These are phyloP conservation scores for Smittia sp. DNA, from an alignment of 2,888 invertebrate genomes.

Conservation along the genomic window DNA sequence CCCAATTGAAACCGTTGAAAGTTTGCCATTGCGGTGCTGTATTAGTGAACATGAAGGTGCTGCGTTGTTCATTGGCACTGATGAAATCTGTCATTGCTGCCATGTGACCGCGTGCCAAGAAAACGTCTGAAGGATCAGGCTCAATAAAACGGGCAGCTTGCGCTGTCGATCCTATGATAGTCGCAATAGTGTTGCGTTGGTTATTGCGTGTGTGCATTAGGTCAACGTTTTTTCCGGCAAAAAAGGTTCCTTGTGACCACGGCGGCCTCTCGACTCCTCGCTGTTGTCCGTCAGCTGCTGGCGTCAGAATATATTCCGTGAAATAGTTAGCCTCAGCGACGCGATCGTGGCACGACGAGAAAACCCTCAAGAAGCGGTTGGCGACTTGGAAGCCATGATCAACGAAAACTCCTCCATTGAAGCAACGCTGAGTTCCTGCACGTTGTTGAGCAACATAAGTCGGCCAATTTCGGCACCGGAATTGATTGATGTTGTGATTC, in stretches of 20 bases:
- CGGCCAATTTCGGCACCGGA: slow-evolving; percentile 22
- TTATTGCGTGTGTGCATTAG: neutral
- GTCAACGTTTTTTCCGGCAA: slow-evolving; percentile 22
- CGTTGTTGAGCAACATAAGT: neutral
- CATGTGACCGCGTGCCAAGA: slow-evolving; percentile 56
- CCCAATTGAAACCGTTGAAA: slow-evolving; percentile 62
- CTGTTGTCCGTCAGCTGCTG: slow-evolving; percentile 8
- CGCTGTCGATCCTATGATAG: neutral
- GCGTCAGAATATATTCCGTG: neutral
- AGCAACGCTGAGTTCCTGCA: neutral
- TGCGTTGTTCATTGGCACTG: slow-evolving; percentile 55
- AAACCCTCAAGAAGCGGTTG: slow-evolving; percentile 12
- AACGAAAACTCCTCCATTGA: slow-evolving; percentile 7
- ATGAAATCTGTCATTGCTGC: slow-evolving; percentile 57
- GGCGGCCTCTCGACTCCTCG: slow-evolving; percentile 22
- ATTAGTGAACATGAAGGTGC: slow-evolving; percentile 58
- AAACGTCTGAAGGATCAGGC: slow-evolving; percentile 20
- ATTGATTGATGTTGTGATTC: slow-evolving; percentile 5
- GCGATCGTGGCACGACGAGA: slow-evolving; percentile 12
- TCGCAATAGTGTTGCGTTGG: slow-evolving; percentile 15
- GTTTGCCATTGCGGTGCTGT: slow-evolving; percentile 59
- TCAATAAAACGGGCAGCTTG: neutral
- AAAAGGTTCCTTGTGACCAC: slow-evolving; percentile 15
- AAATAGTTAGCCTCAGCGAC: slow-evolving; percentile 14
- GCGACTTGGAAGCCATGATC: slow-evolving; percentile 14